These are phyloP conservation scores for Scartelaos histophorus DNA, from an alignment of 2,113 vertebrate species.

Conservation along the genomic window DNA sequence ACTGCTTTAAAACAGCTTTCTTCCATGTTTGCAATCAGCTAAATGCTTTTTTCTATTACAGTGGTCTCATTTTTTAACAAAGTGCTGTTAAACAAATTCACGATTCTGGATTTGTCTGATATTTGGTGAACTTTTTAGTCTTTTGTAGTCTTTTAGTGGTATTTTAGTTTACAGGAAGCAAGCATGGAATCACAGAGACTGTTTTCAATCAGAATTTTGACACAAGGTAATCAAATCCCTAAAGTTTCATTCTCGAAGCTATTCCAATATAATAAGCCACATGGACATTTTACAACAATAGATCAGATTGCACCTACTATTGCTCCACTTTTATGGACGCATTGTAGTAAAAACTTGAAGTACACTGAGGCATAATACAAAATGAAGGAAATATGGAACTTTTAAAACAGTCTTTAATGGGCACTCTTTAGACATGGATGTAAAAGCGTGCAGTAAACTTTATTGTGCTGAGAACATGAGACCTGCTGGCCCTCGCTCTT, in stretches of 20 bases:
- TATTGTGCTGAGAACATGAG: conserved; percentile 38
- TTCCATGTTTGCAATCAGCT: too few relatives aligned
- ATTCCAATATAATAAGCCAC: not conserved
- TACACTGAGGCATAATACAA: not conserved
- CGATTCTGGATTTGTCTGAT: too few relatives aligned
- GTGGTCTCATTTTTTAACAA: too few relatives aligned
- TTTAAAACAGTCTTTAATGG: conserved; percentile 17
- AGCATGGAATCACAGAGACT: not conserved
- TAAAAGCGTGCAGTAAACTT: conserved; percentile 59
- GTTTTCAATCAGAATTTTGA: not conserved
- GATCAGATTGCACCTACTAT: not conserved
- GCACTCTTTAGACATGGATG: conserved; percentile 32
- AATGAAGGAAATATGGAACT: not conserved
- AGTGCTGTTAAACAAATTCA: too few relatives aligned
- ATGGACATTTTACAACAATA: not conserved
- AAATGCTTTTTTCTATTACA: too few relatives aligned
- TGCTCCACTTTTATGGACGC: not conserved
- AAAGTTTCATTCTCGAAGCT: not conserved
- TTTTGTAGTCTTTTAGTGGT: not conserved
- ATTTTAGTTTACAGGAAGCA: too few relatives aligned
- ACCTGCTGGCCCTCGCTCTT: conserved; percentile 36
- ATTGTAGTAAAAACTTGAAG: not conserved
- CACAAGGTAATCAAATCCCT: not conserved
- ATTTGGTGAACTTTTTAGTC: too few relatives aligned
- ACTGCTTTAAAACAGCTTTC: too few relatives aligned